A percentile compares a stretch with the other conserved stretches of the same genome.
phyloP scores from a whole-genome alignment of 2,113 vertebrate genomes.

The Hoplias malabaricus region DNA sequence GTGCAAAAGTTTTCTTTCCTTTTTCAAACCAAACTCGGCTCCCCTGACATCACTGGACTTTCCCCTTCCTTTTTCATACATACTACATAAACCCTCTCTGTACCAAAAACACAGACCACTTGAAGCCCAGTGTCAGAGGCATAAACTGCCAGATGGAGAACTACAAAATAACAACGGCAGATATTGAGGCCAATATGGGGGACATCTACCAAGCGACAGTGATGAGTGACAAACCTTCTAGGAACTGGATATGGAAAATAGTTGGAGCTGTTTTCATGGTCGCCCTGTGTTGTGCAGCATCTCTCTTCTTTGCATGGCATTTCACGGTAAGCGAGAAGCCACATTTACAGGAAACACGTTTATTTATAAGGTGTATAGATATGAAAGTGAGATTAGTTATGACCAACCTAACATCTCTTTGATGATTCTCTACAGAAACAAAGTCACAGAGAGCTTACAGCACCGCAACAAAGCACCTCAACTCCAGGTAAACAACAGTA shows the following conservation, averaged over 20 bases:
- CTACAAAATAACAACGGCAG: conserved; percentile 54
- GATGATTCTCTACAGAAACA: conserved; percentile 16
- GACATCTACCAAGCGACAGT: conserved; percentile 54
- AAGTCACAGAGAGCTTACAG: not conserved
- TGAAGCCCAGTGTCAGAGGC: not conserved
- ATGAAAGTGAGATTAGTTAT: not conserved
- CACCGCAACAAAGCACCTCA: not conserved
- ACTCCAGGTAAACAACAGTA: conserved; percentile 6
- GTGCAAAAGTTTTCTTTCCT: conserved; percentile 59
- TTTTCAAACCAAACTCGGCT: conserved; percentile 49
- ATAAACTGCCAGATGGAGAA: conserved; percentile 54
- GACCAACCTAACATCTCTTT: not conserved
- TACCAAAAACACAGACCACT: conserved; percentile 3
- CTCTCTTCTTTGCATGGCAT: conserved; percentile 53
- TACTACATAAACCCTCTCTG: conserved; percentile 45
- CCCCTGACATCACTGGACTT: conserved; percentile 79
- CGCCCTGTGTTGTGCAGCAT: conserved; percentile 50
- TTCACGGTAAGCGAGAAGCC: conserved; percentile 34
- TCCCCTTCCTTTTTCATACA: conserved; percentile 56
- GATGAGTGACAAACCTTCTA: conserved; percentile 50
- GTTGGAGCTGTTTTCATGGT: conserved; percentile 20
- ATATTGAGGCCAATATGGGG: conserved; percentile 57
- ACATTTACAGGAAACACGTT: not conserved
- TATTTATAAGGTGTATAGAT: not conserved
- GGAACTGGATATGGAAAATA: conserved; percentile 55